Percentiles rank a stretch among this genome's conserved stretches.
Evolutionary conservation across 2,797 vertebrate species (phyloP).

Genomic region (Orestias chungarensis): DNA sequence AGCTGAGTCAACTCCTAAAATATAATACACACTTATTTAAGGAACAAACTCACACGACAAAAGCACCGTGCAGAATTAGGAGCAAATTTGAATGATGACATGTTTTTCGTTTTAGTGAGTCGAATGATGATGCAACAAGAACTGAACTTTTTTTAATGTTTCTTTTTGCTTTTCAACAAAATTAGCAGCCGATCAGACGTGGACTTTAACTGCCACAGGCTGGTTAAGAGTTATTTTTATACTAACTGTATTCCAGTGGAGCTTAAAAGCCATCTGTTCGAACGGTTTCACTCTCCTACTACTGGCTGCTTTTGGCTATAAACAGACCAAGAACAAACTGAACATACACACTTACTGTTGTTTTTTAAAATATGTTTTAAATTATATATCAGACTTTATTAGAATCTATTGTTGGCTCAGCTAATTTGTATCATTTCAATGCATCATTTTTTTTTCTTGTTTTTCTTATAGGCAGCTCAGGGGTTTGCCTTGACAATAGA

Average conservation of each 20-base stretch:
- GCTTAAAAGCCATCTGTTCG: constrained; percentile 62
- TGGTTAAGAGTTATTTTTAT: constrained; percentile 39
- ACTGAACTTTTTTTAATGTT: neutral
- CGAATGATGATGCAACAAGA: neutral
- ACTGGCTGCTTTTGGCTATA: constrained; percentile 29
- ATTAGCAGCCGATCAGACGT: constrained; percentile 38
- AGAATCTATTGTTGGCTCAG: constrained; percentile 3
- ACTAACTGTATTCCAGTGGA: constrained; percentile 31
- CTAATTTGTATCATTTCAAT: neutral
- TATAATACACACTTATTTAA: constrained; percentile 75
- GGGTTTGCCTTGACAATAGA: constrained; percentile 15
- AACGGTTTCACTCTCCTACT: constrained; percentile 42
- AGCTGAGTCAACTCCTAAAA: constrained; percentile 85
- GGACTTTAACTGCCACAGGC: constrained; percentile 29
- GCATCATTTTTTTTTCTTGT: neutral
- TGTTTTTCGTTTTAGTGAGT: neutral
- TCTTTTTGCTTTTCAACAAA: constrained; percentile 13
- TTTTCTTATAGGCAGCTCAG: constrained; percentile 7
- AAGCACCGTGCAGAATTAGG: constrained; percentile 22
- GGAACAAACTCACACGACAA: constrained; percentile 29
- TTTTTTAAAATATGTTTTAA: constrained; percentile 10
- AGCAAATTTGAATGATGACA: neutral
- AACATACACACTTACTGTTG: constrained; percentile 5
- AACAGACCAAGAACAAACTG: neutral
- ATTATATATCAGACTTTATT: constrained; percentile 11